Conservation (phyloP, 2,797 vertebrate genomes). For the Chelonia mydas region DNA sequence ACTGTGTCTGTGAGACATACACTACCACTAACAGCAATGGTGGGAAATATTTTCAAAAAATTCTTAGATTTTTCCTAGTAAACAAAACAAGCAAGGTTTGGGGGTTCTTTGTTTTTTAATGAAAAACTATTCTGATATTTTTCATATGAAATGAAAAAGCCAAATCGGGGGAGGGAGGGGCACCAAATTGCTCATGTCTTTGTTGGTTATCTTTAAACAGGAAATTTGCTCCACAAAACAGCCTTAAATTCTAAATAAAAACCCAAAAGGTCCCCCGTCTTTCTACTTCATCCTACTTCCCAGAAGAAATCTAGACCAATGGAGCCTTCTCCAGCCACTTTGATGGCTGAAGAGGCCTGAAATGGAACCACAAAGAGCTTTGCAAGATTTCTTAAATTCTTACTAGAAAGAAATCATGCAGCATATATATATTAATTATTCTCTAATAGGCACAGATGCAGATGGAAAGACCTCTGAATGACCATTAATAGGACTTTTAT, state of each 20-base stretch:
- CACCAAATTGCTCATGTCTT: too few relatives aligned
- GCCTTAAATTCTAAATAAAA: background rate
- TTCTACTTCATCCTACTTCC: background rate
- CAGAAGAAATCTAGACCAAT: slow-evolving; percentile 1
- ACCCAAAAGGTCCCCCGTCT: slow-evolving; percentile 7
- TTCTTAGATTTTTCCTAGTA: slow-evolving; percentile 7
- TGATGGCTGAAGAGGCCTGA: background rate
- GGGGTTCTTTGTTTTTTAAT: background rate
- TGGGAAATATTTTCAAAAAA: slow-evolving; percentile 22
- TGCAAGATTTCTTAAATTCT: background rate
- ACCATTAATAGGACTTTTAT: background rate
- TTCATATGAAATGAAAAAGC: background rate
- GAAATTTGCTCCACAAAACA: background rate
- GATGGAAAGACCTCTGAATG: background rate
- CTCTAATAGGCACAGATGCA: background rate
- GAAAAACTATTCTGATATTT: slow-evolving; percentile 6
- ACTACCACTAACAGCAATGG: background rate
- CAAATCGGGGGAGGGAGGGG: rapidly evolving
- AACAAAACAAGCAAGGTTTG: slow-evolving; percentile 2
- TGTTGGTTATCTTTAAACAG: slow-evolving; percentile 47
- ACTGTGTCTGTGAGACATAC: background rate
- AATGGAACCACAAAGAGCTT: background rate
- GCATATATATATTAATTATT: rapidly evolving
- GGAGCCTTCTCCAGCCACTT: background rate
- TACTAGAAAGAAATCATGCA: background rate